Evolutionary conservation across 2,797 vertebrate species (phyloP).

Genomic region (Sebastes umbrosus): DNA sequence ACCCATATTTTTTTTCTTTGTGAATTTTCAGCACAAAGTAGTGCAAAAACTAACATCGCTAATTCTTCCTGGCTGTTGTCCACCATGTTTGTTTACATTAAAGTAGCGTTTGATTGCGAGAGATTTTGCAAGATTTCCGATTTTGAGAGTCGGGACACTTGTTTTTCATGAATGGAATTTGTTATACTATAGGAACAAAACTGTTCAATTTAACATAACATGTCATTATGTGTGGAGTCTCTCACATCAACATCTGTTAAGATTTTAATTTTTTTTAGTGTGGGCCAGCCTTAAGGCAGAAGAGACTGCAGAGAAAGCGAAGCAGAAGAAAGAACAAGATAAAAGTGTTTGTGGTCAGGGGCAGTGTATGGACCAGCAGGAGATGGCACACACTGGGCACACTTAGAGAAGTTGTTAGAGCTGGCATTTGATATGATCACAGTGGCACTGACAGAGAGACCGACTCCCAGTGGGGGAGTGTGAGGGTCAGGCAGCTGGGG

Average conservation of each 20-base stretch:
- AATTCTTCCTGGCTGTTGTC: no score
- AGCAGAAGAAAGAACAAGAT: neutral
- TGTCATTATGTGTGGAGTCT: no score
- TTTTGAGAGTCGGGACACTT: no score
- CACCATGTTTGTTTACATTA: rapidly evolving
- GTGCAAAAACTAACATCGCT: no score
- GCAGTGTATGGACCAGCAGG: constrained; percentile 17
- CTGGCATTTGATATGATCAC: constrained; percentile 57
- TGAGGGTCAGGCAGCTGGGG: constrained; percentile 40
- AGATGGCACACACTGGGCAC: constrained; percentile 19
- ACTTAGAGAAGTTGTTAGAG: constrained; percentile 52
- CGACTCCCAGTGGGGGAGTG: constrained; percentile 36
- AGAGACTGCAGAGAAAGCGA: neutral
- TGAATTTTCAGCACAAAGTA: neutral
- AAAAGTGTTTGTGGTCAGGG: neutral
- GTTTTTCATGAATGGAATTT: no score
- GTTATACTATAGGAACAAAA: no score
- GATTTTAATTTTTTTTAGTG: neutral
- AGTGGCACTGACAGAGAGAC: constrained; percentile 25
- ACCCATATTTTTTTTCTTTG: neutral
- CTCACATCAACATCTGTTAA: neutral
- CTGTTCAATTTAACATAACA: no score
- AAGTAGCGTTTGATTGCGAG: no score
- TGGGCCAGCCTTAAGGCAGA: neutral
- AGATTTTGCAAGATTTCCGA: no score